A percentile compares a stretch with the other conserved stretches of the same genome.
These are phyloP conservation scores for Dasyornis broadbenti DNA, from an alignment of 2,113 vertebrate genomes.

Conservation along the genomic window DNA sequence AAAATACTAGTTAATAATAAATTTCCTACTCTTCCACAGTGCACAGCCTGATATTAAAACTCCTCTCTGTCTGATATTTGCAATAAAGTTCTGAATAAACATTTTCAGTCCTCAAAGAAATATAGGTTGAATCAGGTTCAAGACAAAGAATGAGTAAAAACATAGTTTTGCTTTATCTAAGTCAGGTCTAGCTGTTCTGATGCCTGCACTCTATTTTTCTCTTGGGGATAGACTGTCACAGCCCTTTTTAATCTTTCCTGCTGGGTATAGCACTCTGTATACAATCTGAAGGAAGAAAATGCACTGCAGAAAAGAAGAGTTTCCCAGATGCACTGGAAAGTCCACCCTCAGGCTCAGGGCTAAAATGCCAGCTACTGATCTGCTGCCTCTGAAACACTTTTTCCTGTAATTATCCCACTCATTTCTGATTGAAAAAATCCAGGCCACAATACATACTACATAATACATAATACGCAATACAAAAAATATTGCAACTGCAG, in stretches of 20 bases:
- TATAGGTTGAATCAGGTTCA: neutral
- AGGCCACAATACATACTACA: neutral
- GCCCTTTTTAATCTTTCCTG: neutral
- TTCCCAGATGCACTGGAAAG: neutral
- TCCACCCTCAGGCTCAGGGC: neutral
- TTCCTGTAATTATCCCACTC: neutral
- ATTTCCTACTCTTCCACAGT: neutral
- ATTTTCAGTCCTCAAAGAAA: neutral
- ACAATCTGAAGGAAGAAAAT: neutral
- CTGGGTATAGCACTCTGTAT: neutral
- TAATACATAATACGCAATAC: no score
- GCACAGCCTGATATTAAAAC: neutral
- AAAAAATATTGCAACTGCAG: neutral
- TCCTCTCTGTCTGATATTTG: neutral
- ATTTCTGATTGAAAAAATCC: neutral
- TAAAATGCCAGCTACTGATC: neutral
- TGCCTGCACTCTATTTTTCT: neutral
- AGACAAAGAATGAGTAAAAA: neutral
- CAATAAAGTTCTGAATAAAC: neutral
- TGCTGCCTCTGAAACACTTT: neutral
- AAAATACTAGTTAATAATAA: neutral
- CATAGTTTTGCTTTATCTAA: neutral
- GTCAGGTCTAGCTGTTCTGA: neutral
- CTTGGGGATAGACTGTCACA: neutral
- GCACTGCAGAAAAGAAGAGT: neutral